These are phyloP conservation scores for Neodontobutis hainanensis DNA, from an alignment of 2,113 vertebrate genomes.

Conservation along the genomic window DNA sequence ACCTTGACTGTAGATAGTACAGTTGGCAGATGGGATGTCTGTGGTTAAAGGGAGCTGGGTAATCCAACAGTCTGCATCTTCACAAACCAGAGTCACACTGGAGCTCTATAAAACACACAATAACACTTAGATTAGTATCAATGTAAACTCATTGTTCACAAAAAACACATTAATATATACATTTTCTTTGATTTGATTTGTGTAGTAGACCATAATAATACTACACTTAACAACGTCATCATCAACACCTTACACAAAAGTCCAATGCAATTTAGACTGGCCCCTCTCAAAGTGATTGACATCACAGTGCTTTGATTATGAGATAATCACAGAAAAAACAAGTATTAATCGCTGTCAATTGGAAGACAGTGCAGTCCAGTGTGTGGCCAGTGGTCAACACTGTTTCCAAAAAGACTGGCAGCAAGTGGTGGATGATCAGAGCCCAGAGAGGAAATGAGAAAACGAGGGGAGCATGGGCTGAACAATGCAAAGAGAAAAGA, in stretches of 20 bases:
- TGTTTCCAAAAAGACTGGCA: slow-evolving; percentile 23
- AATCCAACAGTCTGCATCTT: slow-evolving; percentile 87
- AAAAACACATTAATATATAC: no score
- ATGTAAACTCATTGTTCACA: no score
- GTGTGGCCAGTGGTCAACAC: slow-evolving; percentile 25
- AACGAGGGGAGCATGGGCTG: slow-evolving; percentile 45
- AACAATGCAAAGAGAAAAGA: slow-evolving; percentile 57
- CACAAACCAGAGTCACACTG: slow-evolving; percentile 77
- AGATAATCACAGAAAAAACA: slow-evolving; percentile 14
- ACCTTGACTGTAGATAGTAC: slow-evolving; percentile 88
- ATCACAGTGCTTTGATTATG: not conserved
- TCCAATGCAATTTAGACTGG: slow-evolving; percentile 27
- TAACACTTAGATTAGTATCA: not conserved
- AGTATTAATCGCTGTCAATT: slow-evolving; percentile 40
- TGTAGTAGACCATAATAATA: no score
- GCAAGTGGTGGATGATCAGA: slow-evolving; percentile 45
- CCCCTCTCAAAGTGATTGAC: not conserved
- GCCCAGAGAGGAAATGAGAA: slow-evolving; percentile 64
- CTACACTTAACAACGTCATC: no score
- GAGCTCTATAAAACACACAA: slow-evolving; percentile 56
- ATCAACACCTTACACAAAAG: not conserved
- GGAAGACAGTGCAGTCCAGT: slow-evolving; percentile 12
- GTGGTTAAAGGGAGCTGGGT: slow-evolving; percentile 78
- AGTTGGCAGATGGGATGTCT: slow-evolving; percentile 78
- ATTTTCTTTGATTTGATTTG: no score